Percentiles rank a stretch among this genome's conserved stretches.
Evolutionary conservation across 1,140 invertebrate species (phyloP).

Genomic region (Cardiocondyla obscurior): DNA sequence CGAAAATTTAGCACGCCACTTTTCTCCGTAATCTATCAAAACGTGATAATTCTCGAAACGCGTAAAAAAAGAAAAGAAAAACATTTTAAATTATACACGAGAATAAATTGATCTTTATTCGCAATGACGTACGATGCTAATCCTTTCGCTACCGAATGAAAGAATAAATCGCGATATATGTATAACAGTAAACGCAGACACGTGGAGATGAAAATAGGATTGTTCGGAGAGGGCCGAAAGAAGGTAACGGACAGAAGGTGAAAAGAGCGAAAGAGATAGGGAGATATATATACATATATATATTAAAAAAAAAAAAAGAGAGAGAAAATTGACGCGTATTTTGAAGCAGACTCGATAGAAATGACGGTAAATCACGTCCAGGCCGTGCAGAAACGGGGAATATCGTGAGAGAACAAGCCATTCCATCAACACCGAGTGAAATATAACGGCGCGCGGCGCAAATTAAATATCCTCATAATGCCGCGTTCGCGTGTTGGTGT

Average conservation of each 20-base stretch:
- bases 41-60: background rate
- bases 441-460: constrained; percentile 71
- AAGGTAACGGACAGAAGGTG: background rate
- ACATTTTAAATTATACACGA: background rate
- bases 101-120: constrained; percentile 21
- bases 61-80: constrained; percentile 34
- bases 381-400: constrained; percentile 49
- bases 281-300: no score
- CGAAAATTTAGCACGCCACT: constrained; percentile 38
- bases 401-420: constrained; percentile 68
- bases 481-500: constrained; percentile 63
- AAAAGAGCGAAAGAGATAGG: background rate
- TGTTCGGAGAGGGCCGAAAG: background rate
- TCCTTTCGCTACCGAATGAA: constrained; percentile 31
- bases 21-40: constrained; percentile 35
- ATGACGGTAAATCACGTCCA: constrained; percentile 64
- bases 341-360: constrained; percentile 47
- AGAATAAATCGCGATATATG: constrained; percentile 8
- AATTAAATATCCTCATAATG: constrained; percentile 77
- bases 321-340: constrained; percentile 21
- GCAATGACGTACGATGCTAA: constrained; percentile 20
- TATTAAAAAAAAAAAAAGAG: background rate
- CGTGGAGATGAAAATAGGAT: constrained; percentile 15
- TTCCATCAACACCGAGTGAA: constrained; percentile 70
- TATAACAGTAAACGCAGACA: background rate